phyloP scores from a whole-genome alignment of 2,888 invertebrate species.

The Trachelus iudaicus region DNA sequence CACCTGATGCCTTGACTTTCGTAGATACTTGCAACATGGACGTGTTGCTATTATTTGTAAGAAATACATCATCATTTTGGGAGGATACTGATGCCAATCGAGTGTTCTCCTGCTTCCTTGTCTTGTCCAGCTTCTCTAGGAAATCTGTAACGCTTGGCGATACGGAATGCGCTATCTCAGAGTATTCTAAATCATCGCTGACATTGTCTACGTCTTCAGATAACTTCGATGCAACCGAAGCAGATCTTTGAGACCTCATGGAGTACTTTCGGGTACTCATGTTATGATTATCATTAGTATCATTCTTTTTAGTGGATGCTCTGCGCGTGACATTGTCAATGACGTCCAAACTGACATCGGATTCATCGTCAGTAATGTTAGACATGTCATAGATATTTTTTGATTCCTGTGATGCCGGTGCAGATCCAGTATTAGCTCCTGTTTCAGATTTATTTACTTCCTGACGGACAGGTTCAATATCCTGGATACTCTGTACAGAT shows the following conservation, averaged over 20 bases:
- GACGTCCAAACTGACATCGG: conserved; percentile 25
- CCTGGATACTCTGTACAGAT: conserved; percentile 23
- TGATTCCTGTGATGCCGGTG: neutral
- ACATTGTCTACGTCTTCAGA: neutral
- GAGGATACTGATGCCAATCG: neutral
- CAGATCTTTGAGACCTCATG: neutral
- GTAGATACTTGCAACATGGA: neutral
- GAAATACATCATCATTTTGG: neutral
- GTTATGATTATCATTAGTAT: neutral
- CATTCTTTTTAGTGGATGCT: neutral
- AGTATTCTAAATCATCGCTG: neutral
- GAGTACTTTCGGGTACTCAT: neutral
- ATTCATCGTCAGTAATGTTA: conserved; percentile 41
- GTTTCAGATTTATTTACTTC: neutral
- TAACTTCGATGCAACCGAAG: neutral
- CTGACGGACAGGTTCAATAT: neutral
- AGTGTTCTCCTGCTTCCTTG: neutral
- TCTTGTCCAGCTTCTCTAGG: neutral
- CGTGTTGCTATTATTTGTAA: neutral
- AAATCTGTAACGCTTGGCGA: neutral
- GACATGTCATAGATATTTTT: neutral
- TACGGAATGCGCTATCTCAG: neutral
- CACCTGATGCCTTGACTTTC: conserved; percentile 3
- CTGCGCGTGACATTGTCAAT: neutral
- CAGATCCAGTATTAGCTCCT: neutral